Evolutionary conservation across 2,797 vertebrate genomes (phyloP), one percentile per base, ranked within the genome.

Genomic region (Malacoctenus gilli): DNA sequence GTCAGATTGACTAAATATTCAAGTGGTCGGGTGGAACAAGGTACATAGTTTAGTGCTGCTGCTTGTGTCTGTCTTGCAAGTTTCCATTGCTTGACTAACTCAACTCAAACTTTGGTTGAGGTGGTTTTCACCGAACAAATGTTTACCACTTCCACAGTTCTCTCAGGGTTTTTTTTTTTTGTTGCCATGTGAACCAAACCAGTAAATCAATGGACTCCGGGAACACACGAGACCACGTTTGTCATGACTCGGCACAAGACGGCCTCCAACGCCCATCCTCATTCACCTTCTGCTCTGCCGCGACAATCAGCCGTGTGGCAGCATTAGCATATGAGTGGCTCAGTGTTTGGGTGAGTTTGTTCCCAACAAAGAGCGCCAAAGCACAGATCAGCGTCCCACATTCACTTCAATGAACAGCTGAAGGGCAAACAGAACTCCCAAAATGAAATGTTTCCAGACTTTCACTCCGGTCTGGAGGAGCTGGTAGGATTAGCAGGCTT

Each of bases 1-100:
- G 89, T 87, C 87, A 90, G 86, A 89, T 85, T 85, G 84, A 80
- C 77, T 75, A 89, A 93, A 93, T 85, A 80, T 94, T 94, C 92
- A 92, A 92, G 93, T 13, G 8, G 3, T 32, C 19, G 38, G 52
- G 64, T 53, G 59, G 8, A 28, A 9, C 12, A 14, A 42, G 41
- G 11, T n/a, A 10, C 34, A 40, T 9, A 12, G 22, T 21, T 32
- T 13, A 30, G 12, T n/a, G 4, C 40, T 16, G 2, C 36, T 39
- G 15, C 22, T 22, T 31, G 13, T 36, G 14, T 52, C 13, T 28
- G 5, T 9, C n/a, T n/a, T 28, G 25, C 25, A 5, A 6, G 25
- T n/a, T n/a, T n/a, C n/a, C n/a, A n/a, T n/a, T n/a, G n/a, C n/a
- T n/a, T n/a, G n/a, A n/a, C n/a, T n/a, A n/a, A n/a, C n/a, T n/a